Evolutionary conservation across 2,888 invertebrate genomes (phyloP).

Genomic region (Mystacides longicornis): DNA sequence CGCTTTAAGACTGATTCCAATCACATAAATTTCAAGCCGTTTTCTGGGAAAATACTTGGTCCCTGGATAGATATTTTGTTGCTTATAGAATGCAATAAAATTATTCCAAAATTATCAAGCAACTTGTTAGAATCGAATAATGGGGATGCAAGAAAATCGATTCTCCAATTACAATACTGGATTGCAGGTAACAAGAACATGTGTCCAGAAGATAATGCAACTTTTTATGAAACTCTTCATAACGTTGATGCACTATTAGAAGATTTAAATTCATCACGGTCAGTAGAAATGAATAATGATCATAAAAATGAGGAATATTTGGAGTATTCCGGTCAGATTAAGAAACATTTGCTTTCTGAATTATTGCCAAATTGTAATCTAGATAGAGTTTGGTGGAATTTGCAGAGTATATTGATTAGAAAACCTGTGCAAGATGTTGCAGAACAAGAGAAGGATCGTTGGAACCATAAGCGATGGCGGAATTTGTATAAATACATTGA

Average conservation of each 20-base stretch:
- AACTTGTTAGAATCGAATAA: constrained; percentile 52
- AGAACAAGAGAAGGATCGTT: neutral
- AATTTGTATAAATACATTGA: constrained; percentile 19
- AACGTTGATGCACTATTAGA: too few relatives aligned
- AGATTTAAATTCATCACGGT: too few relatives aligned
- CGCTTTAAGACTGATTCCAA: constrained; percentile 48
- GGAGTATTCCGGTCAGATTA: neutral
- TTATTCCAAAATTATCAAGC: constrained; percentile 44
- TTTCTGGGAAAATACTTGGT: constrained; percentile 47
- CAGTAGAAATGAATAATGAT: too few relatives aligned
- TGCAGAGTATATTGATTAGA: constrained; percentile 24
- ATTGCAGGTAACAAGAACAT: constrained; percentile 30
- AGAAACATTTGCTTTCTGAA: constrained; percentile 22
- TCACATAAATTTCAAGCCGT: constrained; percentile 41
- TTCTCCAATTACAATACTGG: constrained; percentile 68
- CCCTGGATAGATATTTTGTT: constrained; percentile 63
- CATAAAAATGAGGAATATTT: too few relatives aligned
- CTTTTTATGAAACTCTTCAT: too few relatives aligned
- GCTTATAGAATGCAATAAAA: constrained; percentile 52
- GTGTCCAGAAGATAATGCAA: too few relatives aligned
- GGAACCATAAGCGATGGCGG: neutral
- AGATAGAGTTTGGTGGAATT: constrained; percentile 34
- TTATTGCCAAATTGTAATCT: constrained; percentile 25
- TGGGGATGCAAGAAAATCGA: constrained; percentile 64
- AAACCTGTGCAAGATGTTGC: neutral